A percentile compares a stretch with the other conserved stretches of the same genome.
phyloP scores from a whole-genome alignment of 1,140 invertebrate species.

The Anoplolepis gracilipes region DNA sequence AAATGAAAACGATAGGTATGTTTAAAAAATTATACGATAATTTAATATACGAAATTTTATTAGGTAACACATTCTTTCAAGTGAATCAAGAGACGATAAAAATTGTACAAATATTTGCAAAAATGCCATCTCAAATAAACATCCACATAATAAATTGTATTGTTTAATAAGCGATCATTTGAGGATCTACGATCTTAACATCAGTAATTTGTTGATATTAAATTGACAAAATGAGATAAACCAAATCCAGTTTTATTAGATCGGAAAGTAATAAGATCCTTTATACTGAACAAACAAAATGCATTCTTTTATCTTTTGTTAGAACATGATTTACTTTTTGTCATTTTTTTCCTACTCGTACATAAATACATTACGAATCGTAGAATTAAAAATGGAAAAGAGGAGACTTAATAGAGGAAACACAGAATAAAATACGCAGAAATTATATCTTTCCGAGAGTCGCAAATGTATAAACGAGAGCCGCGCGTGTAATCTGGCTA shows the following conservation, averaged over 20 bases:
- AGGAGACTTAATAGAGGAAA: constrained; percentile 42
- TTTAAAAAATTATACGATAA: neutral
- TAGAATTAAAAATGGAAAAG: constrained; percentile 58
- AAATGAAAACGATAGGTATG: neutral
- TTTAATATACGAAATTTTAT: neutral
- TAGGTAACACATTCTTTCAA: neutral
- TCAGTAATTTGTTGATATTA: neutral
- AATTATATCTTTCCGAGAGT: constrained; percentile 48
- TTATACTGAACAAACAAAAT: neutral
- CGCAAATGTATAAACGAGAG: constrained; percentile 60
- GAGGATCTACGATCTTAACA: neutral
- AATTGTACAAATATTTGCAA: constrained; percentile 25
- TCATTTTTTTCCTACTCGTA: constrained; percentile 8
- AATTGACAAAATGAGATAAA: constrained; percentile 19
- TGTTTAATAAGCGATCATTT: neutral
- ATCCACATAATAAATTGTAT: no score
- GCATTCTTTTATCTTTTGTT: neutral
- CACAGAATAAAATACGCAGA: constrained; percentile 21
- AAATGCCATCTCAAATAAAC: neutral
- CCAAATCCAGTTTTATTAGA: neutral
- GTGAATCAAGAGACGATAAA: neutral
- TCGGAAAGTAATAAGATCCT: neutral
- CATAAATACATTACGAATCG: constrained; percentile 41
- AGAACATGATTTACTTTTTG: neutral
- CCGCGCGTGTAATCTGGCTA: constrained; percentile 69